Evolutionary conservation across 2,888 invertebrate species (phyloP).

Genomic region (Pachliopta kotzebuea): DNA sequence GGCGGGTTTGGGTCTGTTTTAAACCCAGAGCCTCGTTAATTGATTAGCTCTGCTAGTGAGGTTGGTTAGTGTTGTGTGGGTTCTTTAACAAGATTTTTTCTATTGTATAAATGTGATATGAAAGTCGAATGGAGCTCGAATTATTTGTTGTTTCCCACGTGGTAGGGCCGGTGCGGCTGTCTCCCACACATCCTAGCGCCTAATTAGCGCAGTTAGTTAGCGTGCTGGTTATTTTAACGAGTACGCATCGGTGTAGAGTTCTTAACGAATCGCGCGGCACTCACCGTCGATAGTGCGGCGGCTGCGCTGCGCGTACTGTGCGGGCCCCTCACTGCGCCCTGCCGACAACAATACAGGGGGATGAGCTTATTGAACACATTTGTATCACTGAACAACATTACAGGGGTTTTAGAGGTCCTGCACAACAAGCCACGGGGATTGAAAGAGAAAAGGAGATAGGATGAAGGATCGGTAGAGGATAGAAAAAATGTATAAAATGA

Average conservation of each 20-base stretch:
- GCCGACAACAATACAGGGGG: conserved; percentile 38
- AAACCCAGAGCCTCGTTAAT: no score
- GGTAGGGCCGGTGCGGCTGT: conserved; percentile 20
- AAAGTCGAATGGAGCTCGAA: conserved; percentile 9
- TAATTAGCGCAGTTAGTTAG: conserved; percentile 38
- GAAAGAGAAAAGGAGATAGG: no score
- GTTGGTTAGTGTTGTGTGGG: no score
- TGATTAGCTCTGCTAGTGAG: no score
- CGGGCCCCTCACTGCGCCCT: conserved; percentile 45
- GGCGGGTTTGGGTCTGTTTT: no score
- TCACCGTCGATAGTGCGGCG: conserved; percentile 54
- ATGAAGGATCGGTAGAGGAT: no score
- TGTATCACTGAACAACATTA: no score
- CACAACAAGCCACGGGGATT: no score
- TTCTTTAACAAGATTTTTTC: neutral
- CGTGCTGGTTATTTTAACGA: conserved; percentile 38
- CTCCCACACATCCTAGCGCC: conserved; percentile 30
- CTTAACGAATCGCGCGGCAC: conserved; percentile 34
- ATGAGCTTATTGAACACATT: neutral
- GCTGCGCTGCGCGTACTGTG: conserved; percentile 37
- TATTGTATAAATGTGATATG: neutral
- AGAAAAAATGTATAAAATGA: no score
- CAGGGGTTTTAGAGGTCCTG: no score
- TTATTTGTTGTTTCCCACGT: neutral
- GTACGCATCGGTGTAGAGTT: conserved; percentile 31